Evolutionary conservation across 2,113 vertebrate genomes (phyloP).

Genomic region (Mastomys natalensis): DNA sequence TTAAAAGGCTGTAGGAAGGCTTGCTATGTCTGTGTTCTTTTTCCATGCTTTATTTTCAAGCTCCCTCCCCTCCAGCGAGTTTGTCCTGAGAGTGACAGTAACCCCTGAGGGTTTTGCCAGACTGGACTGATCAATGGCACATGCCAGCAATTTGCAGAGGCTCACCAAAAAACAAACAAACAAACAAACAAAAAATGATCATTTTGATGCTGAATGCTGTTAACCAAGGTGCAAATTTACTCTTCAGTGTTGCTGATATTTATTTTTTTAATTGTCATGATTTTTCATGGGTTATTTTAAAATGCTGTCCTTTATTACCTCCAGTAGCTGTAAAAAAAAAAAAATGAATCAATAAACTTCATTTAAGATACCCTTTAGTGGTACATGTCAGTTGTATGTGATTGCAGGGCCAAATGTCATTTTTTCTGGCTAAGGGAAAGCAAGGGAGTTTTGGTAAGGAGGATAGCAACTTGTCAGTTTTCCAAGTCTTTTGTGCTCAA

Average conservation of each 20-base stretch:
- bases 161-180: background rate
- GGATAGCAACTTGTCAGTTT: constrained; percentile 13
- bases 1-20: background rate
- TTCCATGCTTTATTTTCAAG: background rate
- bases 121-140: background rate
- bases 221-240: constrained; percentile 31
- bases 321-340: constrained; percentile 25
- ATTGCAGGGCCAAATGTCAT: background rate
- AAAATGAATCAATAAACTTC: background rate
- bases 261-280: constrained; percentile 10
- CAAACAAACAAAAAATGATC: background rate
- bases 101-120: background rate
- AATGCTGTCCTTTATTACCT: constrained; percentile 1
- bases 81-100: background rate
- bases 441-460: background rate
- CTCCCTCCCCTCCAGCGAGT: background rate
- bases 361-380: constrained; percentile 29
- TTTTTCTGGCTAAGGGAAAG: constrained; percentile 41
- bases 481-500: background rate
- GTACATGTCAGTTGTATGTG: background rate
- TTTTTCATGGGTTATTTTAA: constrained; percentile 51
- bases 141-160: background rate
- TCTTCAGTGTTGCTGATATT: constrained; percentile 39
- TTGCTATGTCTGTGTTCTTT: background rate
- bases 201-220: constrained; percentile 14